Percentiles rank a stretch among this genome's conserved stretches.
Conservation (phyloP, 2,888 invertebrate genomes). For the Mythimna albipuncta region DNA sequence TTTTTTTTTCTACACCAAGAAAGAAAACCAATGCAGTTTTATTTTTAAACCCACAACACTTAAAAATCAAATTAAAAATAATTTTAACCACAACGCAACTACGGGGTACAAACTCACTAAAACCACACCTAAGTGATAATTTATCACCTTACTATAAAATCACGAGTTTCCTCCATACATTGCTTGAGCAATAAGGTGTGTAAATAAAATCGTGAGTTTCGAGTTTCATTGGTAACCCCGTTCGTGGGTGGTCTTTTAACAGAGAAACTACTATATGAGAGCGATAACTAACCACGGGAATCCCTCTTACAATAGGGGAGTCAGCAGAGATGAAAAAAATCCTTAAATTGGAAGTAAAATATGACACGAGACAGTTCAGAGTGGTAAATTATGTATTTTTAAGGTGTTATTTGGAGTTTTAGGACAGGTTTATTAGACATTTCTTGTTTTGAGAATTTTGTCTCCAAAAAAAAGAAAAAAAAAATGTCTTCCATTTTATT, state of each 20-base stretch:
- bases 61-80: conserved; percentile 48
- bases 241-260: conserved; percentile 66
- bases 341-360: conserved; percentile 70
- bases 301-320: conserved; percentile 62
- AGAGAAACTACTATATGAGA: conserved; percentile 61
- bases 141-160: conserved; percentile 41
- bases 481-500: background rate
- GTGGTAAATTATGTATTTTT: conserved; percentile 45
- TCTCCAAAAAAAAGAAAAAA: background rate
- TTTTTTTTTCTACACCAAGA: background rate
- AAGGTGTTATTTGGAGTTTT: conserved; percentile 8
- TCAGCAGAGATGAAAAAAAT: conserved; percentile 59
- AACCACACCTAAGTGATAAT: conserved; percentile 36
- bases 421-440: conserved; percentile 3
- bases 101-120: conserved; percentile 33
- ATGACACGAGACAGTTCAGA: conserved; percentile 47
- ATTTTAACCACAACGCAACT: conserved; percentile 55
- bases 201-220: conserved; percentile 44
- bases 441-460: background rate
- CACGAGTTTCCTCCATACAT: conserved; percentile 14
- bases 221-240: conserved; percentile 60
- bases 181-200: conserved; percentile 22
- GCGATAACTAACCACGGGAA: conserved; percentile 61
- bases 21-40: background rate
- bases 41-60: conserved; percentile 26